Base-by-base conservation (phyloP, 2,888 invertebrate genomes). In the Drosophila macrospina region DNA sequence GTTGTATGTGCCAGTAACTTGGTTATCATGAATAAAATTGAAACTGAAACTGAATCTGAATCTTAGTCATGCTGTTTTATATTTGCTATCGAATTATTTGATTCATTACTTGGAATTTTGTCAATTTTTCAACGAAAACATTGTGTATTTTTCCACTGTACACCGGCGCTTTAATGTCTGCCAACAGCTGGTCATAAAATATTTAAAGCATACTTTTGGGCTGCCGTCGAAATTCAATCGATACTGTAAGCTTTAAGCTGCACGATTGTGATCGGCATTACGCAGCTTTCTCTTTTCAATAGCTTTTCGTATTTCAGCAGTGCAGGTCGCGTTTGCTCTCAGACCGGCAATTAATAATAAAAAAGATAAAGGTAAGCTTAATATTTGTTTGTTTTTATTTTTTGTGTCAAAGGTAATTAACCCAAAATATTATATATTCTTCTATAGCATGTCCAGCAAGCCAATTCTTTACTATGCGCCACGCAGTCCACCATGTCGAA, bases 401-500 rank as follows among this genome's bases (percentile, higher is more conserved):
- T 32, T 34, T 34, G 13, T 34, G 20, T 37, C 37, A 4, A 11
- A 15, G 41, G 1, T 28, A 61, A 74, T 69, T 48, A 61, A 69
- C 42, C 26, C 32, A 15, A 62, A 48, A 55, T 4, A 44, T 45
- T 51, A 47, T 47, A 6, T 15, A 10, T 15, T 20, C 0, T 7
- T 16, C 32, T 13, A 16, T 5, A 75, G 65, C 11, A 91, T 91
- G 91, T 60, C 88, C 30, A 56, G 50, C 8, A 91, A 91, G 79
- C 92, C 92, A 30, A 79, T 91, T 81, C 92, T 95, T 48, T 95
- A 95, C 91, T 94, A 94, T 87, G 83, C 93, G 26, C 93, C 93
- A 11, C 94, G 94, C 84, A 95, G 95, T 78, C 93, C 94, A 1
- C 95, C 95, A 6, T 95, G 95, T 91, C 93, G 95, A 5, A 91